phyloP scores from a whole-genome alignment of 1,140 invertebrate genomes.

The Oscheius sp. region DNA sequence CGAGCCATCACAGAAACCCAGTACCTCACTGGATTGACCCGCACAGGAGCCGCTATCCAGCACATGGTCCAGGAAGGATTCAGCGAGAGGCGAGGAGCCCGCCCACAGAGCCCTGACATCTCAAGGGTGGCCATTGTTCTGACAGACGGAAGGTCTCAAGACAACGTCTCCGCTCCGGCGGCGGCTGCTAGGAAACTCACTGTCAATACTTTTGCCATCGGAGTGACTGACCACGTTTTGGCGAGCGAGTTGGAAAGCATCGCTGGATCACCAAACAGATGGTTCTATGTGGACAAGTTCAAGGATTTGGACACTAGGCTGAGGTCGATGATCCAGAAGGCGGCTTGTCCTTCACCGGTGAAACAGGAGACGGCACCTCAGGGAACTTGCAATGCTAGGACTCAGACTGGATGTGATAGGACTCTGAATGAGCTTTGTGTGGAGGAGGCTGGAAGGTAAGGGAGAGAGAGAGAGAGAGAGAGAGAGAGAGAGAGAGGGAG shows the following conservation, averaged over 20 bases:
- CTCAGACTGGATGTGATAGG: slow-evolving; percentile 60
- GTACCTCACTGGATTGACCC: slow-evolving; percentile 57
- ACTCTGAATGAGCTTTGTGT: slow-evolving; percentile 56
- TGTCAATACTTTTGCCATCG: slow-evolving; percentile 60
- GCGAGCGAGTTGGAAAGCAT: slow-evolving; percentile 58
- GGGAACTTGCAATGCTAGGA: slow-evolving; percentile 48
- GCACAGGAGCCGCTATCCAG: slow-evolving; percentile 59
- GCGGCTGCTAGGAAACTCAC: slow-evolving; percentile 46
- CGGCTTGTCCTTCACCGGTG: slow-evolving; percentile 51
- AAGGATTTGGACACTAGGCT: slow-evolving; percentile 60
- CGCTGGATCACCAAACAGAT: slow-evolving; percentile 57
- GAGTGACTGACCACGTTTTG: slow-evolving; percentile 59
- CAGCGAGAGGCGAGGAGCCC: slow-evolving; percentile 56
- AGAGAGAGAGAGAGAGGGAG: too few relatives aligned
- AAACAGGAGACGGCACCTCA: slow-evolving; percentile 12
- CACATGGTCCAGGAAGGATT: slow-evolving; percentile 61
- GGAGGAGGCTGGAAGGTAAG: slow-evolving; percentile 40
- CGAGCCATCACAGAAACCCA: slow-evolving; percentile 55
- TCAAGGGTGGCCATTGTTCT: slow-evolving; percentile 57
- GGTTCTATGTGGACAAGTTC: slow-evolving; percentile 61
- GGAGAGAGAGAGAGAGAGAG: too few relatives aligned
- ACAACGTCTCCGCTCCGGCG: slow-evolving; percentile 60
- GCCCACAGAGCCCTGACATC: slow-evolving; percentile 40
- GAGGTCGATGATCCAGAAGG: slow-evolving; percentile 57
- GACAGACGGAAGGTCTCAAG: slow-evolving; percentile 60